phyloP scores from a whole-genome alignment of 2,888 invertebrate genomes.

The Caenorhabditis sulstoni region DNA sequence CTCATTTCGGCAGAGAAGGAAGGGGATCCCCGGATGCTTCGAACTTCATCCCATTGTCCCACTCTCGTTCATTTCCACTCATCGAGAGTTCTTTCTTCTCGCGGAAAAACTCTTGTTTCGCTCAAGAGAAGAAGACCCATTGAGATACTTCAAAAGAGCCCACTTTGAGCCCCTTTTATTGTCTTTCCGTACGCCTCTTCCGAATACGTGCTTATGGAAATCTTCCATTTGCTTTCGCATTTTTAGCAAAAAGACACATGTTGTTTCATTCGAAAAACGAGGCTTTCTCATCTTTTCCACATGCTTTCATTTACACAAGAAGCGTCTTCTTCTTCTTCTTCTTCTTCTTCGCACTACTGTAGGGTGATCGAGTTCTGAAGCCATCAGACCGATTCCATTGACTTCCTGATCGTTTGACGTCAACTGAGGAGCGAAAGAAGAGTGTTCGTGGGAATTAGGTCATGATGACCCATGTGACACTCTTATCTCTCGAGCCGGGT shows the following conservation, averaged over 20 bases:
- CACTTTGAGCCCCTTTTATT: conserved; percentile 49
- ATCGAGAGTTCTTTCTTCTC: background rate
- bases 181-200: conserved; percentile 19
- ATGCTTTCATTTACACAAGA: too few species aligned
- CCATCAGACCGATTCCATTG: too few species aligned
- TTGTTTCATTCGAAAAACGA: background rate
- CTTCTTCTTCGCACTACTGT: background rate
- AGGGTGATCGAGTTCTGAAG: too few species aligned
- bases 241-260: conserved; percentile 1
- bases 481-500: background rate
- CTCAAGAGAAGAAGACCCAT: conserved; percentile 33
- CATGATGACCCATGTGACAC: conserved; percentile 38
- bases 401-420: too few species aligned
- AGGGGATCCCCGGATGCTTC: too few species aligned
- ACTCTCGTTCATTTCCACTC: background rate
- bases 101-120: background rate
- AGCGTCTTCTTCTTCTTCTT: background rate
- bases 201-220: conserved; percentile 2
- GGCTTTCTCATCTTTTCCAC: too few species aligned
- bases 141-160: conserved; percentile 52
- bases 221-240: background rate
- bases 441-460: conserved; percentile 9
- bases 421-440: background rate
- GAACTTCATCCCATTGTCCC: too few species aligned
- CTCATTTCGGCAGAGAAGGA: background rate